Evolutionary conservation across 2,888 invertebrate genomes (phyloP).

Genomic region (Eurytoma californica): DNA sequence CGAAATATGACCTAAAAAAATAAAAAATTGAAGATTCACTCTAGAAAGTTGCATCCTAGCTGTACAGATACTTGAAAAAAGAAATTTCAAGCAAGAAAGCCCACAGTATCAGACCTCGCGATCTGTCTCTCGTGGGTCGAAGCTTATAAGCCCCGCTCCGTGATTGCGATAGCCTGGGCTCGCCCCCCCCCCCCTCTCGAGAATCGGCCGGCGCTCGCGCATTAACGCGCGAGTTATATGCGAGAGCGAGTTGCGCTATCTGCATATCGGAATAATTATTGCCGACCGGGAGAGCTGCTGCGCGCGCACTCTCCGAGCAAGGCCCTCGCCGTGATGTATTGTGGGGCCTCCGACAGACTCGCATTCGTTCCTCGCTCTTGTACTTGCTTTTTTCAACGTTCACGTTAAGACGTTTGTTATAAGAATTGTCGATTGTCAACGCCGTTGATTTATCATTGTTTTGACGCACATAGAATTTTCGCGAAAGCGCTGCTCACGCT

Average conservation of each 20-base stretch:
- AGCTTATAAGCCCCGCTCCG: not conserved
- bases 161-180: constrained; percentile 6
- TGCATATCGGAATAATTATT: constrained; percentile 71
- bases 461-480: too few species aligned
- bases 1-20: not conserved
- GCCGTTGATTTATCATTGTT: too few species aligned
- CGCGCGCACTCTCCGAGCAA: not conserved
- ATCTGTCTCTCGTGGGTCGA: constrained; percentile 58
- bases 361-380: not conserved
- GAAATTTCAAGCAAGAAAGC: not conserved
- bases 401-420: too few species aligned
- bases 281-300: constrained; percentile 59
- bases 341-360: constrained; percentile 3
- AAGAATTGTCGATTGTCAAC: too few species aligned
- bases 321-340: constrained; percentile 5
- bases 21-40: not conserved
- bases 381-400: too few species aligned
- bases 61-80: not conserved
- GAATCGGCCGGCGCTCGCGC: constrained; percentile 57
- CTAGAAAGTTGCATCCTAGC: not conserved
- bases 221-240: constrained; percentile 70
- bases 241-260: constrained; percentile 62
- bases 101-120: constrained; percentile 55
- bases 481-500: too few species aligned
- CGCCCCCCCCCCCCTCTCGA: constrained; percentile 14